phyloP scores from a whole-genome alignment of 2,888 invertebrate genomes.

The Ctena decussata region DNA sequence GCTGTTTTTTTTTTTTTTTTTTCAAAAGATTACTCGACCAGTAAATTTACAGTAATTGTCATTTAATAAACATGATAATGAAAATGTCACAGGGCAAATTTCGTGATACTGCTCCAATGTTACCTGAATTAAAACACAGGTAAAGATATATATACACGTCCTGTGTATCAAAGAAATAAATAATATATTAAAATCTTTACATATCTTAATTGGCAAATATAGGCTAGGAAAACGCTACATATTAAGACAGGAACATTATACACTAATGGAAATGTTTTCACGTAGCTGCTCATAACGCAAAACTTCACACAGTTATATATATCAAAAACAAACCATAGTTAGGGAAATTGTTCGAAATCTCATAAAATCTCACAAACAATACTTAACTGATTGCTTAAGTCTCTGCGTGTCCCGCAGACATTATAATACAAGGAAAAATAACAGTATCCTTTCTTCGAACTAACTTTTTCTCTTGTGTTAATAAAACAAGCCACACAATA shows the following conservation, averaged over 20 bases:
- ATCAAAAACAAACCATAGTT: slow-evolving; percentile 24
- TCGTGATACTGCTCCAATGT: not conserved
- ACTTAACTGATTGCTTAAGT: not conserved
- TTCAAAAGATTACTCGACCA: too few relatives aligned
- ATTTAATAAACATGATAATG: too few relatives aligned
- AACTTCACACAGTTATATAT: slow-evolving; percentile 40
- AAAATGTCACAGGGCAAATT: not conserved
- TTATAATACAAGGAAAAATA: not conserved
- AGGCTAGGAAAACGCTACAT: slow-evolving; percentile 12
- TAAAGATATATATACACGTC: slow-evolving; percentile 9
- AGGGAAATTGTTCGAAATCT: not conserved
- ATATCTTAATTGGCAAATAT: slow-evolving; percentile 5
- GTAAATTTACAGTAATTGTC: too few relatives aligned
- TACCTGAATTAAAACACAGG: slow-evolving; percentile 11
- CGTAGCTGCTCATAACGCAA: slow-evolving; percentile 55
- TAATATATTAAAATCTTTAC: slow-evolving; percentile 8
- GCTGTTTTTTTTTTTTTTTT: too few relatives aligned
- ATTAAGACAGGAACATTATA: slow-evolving; percentile 27
- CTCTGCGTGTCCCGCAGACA: not conserved
- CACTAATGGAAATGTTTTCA: slow-evolving; percentile 55
- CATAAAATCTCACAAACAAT: not conserved
- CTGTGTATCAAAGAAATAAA: slow-evolving; percentile 12
- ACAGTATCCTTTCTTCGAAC: not conserved
- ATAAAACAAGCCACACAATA: slow-evolving; percentile 13
- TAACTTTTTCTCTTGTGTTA: not conserved